These are phyloP conservation scores for Aphelenchoides fujianensis DNA, from an alignment of 1,140 invertebrate species.

Conservation along the genomic window DNA sequence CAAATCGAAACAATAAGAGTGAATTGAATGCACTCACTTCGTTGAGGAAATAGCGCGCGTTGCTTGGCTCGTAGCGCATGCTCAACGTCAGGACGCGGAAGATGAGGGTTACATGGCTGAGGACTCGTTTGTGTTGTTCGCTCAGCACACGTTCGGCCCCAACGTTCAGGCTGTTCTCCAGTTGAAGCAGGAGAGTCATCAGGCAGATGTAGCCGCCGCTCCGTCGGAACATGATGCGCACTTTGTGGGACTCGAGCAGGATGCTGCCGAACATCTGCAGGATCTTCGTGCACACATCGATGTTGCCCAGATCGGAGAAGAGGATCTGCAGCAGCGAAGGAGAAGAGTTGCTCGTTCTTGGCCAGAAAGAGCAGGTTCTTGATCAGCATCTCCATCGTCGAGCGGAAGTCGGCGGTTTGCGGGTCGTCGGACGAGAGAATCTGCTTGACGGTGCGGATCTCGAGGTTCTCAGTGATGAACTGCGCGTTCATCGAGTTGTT, in stretches of 20 bases:
- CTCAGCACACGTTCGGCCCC: neutral
- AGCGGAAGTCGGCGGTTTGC: slow-evolving; percentile 16
- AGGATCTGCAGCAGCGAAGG: slow-evolving; percentile 50
- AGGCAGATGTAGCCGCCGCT: slow-evolving; percentile 96
- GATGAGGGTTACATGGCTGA: slow-evolving; percentile 74
- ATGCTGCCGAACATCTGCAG: slow-evolving; percentile 44
- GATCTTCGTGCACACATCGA: slow-evolving; percentile 41
- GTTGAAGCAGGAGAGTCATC: slow-evolving; percentile 85
- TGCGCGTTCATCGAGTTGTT: slow-evolving; percentile 45
- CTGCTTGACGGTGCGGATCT: slow-evolving; percentile 29
- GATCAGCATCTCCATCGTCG: slow-evolving; percentile 44
- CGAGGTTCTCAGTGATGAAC: slow-evolving; percentile 43
- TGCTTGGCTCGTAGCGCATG: slow-evolving; percentile 97
- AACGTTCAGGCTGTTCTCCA: slow-evolving; percentile 73
- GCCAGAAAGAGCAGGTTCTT: slow-evolving; percentile 57
- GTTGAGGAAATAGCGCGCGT: slow-evolving; percentile 94
- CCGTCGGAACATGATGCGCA: slow-evolving; percentile 91
- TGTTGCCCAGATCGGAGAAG: slow-evolving; percentile 47
- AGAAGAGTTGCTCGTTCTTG: slow-evolving; percentile 58
- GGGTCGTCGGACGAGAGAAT: slow-evolving; percentile 19
- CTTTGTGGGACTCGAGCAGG: slow-evolving; percentile 75
- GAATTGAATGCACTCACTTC: slow-evolving; percentile 71
- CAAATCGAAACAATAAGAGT: slow-evolving; percentile 21
- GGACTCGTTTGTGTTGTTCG: slow-evolving; percentile 28
- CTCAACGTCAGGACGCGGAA: slow-evolving; percentile 92